These are phyloP conservation scores for Paradisaea rubra DNA, from an alignment of 2,113 vertebrate genomes.

Conservation along the genomic window DNA sequence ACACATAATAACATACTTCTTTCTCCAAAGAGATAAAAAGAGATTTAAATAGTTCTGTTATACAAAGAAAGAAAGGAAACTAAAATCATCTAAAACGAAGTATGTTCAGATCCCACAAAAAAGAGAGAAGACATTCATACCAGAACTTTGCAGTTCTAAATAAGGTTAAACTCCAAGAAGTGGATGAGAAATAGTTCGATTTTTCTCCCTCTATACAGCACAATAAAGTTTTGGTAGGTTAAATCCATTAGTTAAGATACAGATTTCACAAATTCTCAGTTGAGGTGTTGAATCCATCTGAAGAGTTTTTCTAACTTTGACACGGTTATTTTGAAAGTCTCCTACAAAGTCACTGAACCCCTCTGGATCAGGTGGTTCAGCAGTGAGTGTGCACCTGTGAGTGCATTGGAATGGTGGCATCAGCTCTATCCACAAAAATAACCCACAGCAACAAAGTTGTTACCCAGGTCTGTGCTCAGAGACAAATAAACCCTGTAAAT, in stretches of 20 bases:
- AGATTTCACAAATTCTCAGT: neutral
- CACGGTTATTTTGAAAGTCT: neutral
- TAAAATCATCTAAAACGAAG: fast-evolving
- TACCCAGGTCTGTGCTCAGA: neutral
- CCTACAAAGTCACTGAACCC: neutral
- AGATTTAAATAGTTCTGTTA: neutral
- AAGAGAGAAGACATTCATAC: neutral
- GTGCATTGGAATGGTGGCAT: neutral
- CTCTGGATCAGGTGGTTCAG: neutral
- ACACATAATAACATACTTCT: neutral
- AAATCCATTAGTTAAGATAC: neutral
- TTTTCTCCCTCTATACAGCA: neutral
- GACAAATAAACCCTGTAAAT: neutral
- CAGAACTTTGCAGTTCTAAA: neutral
- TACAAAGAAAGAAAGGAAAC: neutral
- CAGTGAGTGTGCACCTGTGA: neutral
- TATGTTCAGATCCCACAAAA: neutral
- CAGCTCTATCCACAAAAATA: neutral
- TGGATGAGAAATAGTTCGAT: neutral
- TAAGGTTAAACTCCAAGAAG: neutral
- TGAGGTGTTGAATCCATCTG: neutral
- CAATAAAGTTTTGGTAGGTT: neutral
- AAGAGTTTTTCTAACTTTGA: neutral
- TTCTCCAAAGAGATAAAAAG: neutral
- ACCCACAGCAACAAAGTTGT: neutral